Evolutionary conservation across 2,113 vertebrate genomes (phyloP).

Genomic region (Hiodon alosoides): DNA sequence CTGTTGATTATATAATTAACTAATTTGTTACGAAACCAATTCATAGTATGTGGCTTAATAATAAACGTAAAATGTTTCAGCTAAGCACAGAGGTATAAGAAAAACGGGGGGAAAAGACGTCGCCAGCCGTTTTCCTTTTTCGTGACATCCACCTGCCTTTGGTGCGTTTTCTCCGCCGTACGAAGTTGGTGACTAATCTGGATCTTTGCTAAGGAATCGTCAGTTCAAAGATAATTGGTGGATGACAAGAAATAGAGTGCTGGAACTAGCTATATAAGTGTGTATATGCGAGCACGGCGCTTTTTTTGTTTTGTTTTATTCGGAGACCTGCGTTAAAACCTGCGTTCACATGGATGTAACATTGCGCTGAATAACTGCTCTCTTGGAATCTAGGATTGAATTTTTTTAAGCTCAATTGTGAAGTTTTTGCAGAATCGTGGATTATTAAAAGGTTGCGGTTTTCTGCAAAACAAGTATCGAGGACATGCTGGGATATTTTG

Average conservation of each 20-base stretch:
- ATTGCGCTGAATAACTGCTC: conserved; percentile 2
- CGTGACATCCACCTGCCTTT: background rate
- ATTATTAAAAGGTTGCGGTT: conserved; percentile 20
- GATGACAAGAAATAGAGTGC: conserved; percentile 7
- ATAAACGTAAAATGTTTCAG: background rate
- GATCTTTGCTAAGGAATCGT: conserved; percentile 8
- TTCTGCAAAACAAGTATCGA: conserved; percentile 13
- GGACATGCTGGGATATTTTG: conserved; percentile 27
- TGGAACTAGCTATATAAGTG: background rate
- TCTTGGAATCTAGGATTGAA: conserved; percentile 20
- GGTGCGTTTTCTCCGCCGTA: conserved; percentile 2
- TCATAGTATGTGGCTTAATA: background rate
- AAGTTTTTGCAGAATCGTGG: conserved; percentile 20
- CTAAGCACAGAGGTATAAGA: background rate
- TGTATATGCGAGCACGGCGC: background rate
- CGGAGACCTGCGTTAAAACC: conserved; percentile 14
- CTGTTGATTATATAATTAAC: conserved; percentile 6
- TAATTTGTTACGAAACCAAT: background rate
- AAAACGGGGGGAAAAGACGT: background rate
- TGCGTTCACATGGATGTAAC: background rate
- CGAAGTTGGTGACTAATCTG: conserved; percentile 18
- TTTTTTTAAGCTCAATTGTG: background rate
- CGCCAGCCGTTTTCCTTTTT: background rate
- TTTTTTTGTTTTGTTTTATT: background rate
- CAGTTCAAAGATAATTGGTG: conserved; percentile 4